phyloP scores from a whole-genome alignment of 1,140 invertebrate genomes.

The Nomia melanderi region DNA sequence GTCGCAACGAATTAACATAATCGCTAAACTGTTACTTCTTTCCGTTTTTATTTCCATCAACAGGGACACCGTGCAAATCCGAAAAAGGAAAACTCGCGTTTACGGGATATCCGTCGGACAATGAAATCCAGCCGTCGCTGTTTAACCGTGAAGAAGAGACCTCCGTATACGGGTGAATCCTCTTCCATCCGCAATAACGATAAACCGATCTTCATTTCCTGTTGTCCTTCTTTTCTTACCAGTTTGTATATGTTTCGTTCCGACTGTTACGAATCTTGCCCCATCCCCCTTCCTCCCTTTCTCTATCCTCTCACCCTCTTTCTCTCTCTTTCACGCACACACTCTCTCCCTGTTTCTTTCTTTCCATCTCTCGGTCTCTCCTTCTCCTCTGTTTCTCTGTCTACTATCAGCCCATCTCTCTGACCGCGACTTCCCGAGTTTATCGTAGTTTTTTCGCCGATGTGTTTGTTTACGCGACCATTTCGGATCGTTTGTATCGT shows the following conservation, averaged over 20 bases:
- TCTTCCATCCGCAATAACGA: neutral
- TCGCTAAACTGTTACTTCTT: slow-evolving; percentile 68
- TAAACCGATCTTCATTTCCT: neutral
- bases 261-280: too few relatives aligned
- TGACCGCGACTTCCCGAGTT: too few relatives aligned
- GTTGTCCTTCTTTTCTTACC: neutral
- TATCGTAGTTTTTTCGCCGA: slow-evolving; percentile 29
- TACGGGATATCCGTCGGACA: slow-evolving; percentile 23
- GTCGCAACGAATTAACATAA: slow-evolving; percentile 68
- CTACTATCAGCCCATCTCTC: too few relatives aligned
- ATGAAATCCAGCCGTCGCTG: slow-evolving; percentile 13
- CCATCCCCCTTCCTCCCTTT: too few relatives aligned
- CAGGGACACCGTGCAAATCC: slow-evolving; percentile 33
- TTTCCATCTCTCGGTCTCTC: too few relatives aligned
- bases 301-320: too few relatives aligned
- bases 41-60: slow-evolving; percentile 48
- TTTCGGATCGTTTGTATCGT: neutral
- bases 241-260: too few relatives aligned
- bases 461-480: slow-evolving; percentile 52
- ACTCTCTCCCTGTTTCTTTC: too few relatives aligned
- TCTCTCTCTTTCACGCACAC: too few relatives aligned
- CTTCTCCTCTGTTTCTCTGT: too few relatives aligned
- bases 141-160: slow-evolving; percentile 1
- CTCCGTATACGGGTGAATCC: neutral
- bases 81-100: slow-evolving; percentile 38